Percentiles rank a stretch among this genome's conserved stretches.
phyloP scores from a whole-genome alignment of 2,113 vertebrate genomes.

The Petrocephalus zakoni region DNA sequence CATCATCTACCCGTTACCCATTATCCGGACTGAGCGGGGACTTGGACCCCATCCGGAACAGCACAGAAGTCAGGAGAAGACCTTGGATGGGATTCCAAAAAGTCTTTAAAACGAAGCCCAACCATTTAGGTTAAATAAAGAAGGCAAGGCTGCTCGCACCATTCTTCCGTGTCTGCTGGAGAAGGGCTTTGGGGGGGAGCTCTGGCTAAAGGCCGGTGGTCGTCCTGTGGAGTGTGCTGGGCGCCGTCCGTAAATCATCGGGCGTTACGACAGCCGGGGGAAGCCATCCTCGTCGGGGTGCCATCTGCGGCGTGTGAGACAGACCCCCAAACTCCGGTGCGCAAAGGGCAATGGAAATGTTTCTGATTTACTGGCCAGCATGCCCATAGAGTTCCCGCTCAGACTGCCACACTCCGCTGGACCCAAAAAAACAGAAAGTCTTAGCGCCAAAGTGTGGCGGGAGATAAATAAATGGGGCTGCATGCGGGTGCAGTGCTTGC shows the following conservation, averaged over 20 bases:
- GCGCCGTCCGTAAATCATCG: neutral
- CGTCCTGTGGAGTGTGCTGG: neutral
- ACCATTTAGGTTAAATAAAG: neutral
- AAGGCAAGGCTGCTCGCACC: neutral
- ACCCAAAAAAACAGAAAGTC: neutral
- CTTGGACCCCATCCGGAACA: neutral
- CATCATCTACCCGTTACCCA: neutral
- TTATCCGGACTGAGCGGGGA: neutral
- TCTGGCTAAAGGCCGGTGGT: neutral
- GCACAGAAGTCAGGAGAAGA: neutral
- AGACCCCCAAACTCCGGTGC: neutral
- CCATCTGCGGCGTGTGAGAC: slow-evolving; percentile 14
- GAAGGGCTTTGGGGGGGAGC: neutral
- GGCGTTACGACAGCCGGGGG: neutral
- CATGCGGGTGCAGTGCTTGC: neutral
- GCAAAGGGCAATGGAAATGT: neutral
- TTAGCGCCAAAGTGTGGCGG: neutral
- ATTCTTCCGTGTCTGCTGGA: neutral
- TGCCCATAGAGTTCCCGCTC: too few relatives aligned
- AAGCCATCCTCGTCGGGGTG: neutral
- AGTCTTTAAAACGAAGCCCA: neutral
- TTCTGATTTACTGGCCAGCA: neutral
- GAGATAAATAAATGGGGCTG: neutral
- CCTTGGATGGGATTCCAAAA: neutral
- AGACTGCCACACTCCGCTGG: neutral